Evolutionary conservation across 2,888 invertebrate species (phyloP).

Genomic region (Andrena hattorfiana): DNA sequence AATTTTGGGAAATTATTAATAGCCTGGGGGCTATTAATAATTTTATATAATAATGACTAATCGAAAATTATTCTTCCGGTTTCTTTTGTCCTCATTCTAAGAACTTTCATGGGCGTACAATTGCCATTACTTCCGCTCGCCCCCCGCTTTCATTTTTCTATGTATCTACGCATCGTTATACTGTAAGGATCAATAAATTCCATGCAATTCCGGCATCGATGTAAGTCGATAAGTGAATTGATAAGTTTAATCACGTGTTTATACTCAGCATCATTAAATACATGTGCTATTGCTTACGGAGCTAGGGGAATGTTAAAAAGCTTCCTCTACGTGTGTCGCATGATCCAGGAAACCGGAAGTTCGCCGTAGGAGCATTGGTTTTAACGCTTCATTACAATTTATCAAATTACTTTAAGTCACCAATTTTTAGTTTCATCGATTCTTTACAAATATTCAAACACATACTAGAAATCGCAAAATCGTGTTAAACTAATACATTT

Average conservation of each 20-base stretch:
- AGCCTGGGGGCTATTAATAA: neutral
- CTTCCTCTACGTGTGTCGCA: constrained; percentile 39
- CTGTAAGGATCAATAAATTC: constrained; percentile 1
- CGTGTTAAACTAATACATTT: too few relatives aligned
- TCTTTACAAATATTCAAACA: neutral
- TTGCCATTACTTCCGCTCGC: too few relatives aligned
- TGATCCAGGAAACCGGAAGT: constrained; percentile 38
- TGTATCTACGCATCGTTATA: neutral
- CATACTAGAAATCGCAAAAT: neutral
- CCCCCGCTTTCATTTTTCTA: neutral
- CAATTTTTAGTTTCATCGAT: neutral
- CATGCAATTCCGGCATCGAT: constrained; percentile 5
- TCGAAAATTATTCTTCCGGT: neutral
- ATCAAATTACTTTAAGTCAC: neutral
- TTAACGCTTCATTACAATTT: neutral
- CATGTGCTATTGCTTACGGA: constrained; percentile 20
- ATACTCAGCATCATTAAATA: constrained; percentile 20
- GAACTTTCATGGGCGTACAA: too few relatives aligned
- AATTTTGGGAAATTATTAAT: too few relatives aligned
- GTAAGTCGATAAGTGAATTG: neutral
- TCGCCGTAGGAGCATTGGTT: neutral
- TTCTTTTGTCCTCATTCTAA: too few relatives aligned
- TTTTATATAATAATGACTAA: neutral
- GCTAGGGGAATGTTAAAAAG: constrained; percentile 55
- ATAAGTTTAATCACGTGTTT: constrained; percentile 53